These are phyloP conservation scores for Rosalia funebris DNA, from an alignment of 2,888 invertebrate species.

Conservation along the genomic window DNA sequence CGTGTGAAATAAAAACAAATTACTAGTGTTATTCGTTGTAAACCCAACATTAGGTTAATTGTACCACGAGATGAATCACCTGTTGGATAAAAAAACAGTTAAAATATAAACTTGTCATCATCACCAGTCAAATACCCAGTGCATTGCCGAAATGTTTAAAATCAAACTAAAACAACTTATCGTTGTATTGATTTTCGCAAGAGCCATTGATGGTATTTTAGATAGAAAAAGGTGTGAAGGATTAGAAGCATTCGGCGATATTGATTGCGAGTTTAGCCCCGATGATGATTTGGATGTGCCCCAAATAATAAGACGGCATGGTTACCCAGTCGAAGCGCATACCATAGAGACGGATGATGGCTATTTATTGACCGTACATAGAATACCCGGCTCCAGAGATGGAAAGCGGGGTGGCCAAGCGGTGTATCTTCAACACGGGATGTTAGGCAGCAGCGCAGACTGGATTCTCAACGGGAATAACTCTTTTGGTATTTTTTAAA, in stretches of 20 bases:
- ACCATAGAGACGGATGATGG: constrained; percentile 81
- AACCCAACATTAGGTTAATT: too few relatives aligned
- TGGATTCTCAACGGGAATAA: constrained; percentile 79
- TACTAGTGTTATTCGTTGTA: too few relatives aligned
- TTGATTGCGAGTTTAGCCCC: constrained; percentile 24
- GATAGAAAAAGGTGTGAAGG: constrained; percentile 8
- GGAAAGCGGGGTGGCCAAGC: constrained; percentile 63
- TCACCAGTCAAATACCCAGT: neutral
- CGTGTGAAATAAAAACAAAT: too few relatives aligned
- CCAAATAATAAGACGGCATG: constrained; percentile 68
- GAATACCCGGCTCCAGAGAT: constrained; percentile 74
- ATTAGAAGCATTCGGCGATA: constrained; percentile 1
- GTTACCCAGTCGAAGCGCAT: constrained; percentile 78
- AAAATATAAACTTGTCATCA: neutral
- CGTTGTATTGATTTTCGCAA: neutral
- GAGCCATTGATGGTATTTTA: neutral
- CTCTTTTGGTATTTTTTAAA: constrained; percentile 65
- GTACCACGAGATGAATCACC: too few relatives aligned
- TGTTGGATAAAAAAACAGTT: too few relatives aligned
- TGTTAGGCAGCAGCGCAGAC: constrained; percentile 79
- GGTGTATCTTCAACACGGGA: constrained; percentile 82
- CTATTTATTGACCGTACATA: constrained; percentile 81
- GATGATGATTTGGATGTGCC: constrained; percentile 45
- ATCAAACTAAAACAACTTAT: neutral
- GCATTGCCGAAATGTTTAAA: constrained; percentile 1